Evolutionary conservation across 2,888 invertebrate species (phyloP).

Genomic region (Campoplex nolae): DNA sequence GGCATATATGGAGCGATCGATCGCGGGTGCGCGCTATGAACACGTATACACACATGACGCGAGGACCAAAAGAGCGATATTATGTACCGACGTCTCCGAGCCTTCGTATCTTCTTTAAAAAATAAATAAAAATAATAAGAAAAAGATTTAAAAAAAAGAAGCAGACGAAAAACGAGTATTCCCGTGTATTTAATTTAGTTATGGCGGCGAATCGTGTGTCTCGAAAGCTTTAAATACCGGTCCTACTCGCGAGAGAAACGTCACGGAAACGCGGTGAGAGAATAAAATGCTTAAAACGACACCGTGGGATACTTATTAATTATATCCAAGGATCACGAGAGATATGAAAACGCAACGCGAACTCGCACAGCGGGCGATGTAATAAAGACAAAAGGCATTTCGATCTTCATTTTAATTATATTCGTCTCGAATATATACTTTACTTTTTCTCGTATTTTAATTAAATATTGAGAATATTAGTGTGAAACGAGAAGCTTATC

Average conservation of each 20-base stretch:
- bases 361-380: neutral
- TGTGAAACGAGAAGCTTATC: neutral
- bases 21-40: slow-evolving; percentile 20
- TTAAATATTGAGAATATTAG: neutral
- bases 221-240: slow-evolving; percentile 22
- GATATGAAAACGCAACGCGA: neutral
- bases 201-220: neutral
- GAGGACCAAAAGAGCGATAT: slow-evolving; percentile 6
- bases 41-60: neutral
- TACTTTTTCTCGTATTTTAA: neutral
- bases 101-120: neutral
- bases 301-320: slow-evolving; percentile 62
- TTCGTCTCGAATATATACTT: neutral
- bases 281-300: slow-evolving; percentile 24
- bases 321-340: slow-evolving; percentile 33
- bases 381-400: slow-evolving; percentile 1
- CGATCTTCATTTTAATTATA: neutral
- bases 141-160: neutral
- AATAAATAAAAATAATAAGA: neutral
- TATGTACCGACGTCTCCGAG: no score
- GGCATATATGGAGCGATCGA: slow-evolving; percentile 41
- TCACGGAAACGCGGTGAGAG: neutral
- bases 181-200: slow-evolving; percentile 14
- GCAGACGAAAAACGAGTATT: neutral
- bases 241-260: neutral